Evolutionary conservation across 2,888 invertebrate species (phyloP).

Genomic region (Platycnemis pennipes): DNA sequence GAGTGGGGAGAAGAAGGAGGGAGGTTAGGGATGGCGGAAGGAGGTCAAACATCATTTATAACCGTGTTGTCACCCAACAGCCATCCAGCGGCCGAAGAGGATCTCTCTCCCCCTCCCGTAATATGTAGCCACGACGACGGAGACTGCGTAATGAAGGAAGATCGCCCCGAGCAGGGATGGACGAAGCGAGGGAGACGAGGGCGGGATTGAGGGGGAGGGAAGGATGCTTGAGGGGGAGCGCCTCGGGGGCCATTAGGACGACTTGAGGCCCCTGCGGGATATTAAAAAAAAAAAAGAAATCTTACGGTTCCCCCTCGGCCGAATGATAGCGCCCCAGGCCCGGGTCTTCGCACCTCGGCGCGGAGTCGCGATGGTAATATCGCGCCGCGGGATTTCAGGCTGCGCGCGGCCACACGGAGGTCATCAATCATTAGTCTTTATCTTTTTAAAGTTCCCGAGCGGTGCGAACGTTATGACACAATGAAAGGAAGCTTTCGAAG

Average conservation of each 20-base stretch:
- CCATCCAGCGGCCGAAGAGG: background rate
- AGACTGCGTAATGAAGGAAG: conserved; percentile 54
- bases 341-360: background rate
- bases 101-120: background rate
- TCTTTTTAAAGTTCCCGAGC: conserved; percentile 9
- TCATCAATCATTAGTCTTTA: conserved; percentile 31
- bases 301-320: background rate
- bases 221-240: background rate
- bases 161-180: conserved; percentile 21
- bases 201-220: background rate
- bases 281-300: background rate
- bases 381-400: background rate
- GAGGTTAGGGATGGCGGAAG: conserved; percentile 33
- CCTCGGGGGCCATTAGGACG: background rate
- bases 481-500: conserved; percentile 35
- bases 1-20: background rate
- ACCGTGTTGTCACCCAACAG: conserved; percentile 48
- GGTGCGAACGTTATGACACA: conserved; percentile 36
- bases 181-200: background rate
- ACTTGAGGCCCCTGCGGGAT: background rate
- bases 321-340: background rate
- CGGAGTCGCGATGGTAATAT: background rate
- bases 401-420: background rate
- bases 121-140: background rate
- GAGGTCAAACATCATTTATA: conserved; percentile 64